Percentiles rank a stretch among this genome's conserved stretches.
These are phyloP conservation scores for Drepana falcataria DNA, from an alignment of 2,888 invertebrate species.

Conservation along the genomic window DNA sequence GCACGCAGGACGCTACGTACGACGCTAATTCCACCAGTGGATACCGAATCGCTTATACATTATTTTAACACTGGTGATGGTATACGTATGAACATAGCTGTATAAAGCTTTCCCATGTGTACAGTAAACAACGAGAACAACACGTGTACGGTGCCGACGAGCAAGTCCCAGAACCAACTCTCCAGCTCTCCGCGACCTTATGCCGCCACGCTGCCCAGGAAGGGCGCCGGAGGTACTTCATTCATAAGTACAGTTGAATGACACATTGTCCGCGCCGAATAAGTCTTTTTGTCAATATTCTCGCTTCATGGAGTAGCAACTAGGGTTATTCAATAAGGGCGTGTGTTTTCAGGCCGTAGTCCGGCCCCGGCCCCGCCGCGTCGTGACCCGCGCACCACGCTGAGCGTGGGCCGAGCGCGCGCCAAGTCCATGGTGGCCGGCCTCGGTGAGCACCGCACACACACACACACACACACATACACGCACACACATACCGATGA, in stretches of 20 bases:
- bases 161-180: conserved; percentile 75
- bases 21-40: no score
- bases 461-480: background rate
- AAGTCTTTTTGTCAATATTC: background rate
- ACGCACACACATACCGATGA: background rate
- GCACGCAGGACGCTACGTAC: no score
- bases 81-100: background rate
- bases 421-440: conserved; percentile 97
- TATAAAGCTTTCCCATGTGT: background rate
- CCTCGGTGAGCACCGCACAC: conserved; percentile 74
- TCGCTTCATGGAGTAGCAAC: background rate
- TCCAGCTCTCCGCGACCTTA: conserved; percentile 81
- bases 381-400: conserved; percentile 95
- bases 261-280: no score
- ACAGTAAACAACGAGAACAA: conserved; percentile 46
- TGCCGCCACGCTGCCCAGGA: conserved; percentile 91
- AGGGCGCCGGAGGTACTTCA: conserved; percentile 79
- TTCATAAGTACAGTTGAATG: conserved; percentile 3
- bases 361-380: conserved; percentile 95
- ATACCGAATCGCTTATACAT: no score
- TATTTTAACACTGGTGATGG: no score
- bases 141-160: conserved; percentile 65
- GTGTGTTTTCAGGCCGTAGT: conserved; percentile 71
- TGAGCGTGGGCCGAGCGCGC: conserved; percentile 94
- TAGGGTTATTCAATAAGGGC: background rate